Percentiles rank a stretch among this genome's conserved stretches.
Evolutionary conservation across 64 coral and sea anemone species (phyloP).

Genomic region (Montipora capricornis): DNA sequence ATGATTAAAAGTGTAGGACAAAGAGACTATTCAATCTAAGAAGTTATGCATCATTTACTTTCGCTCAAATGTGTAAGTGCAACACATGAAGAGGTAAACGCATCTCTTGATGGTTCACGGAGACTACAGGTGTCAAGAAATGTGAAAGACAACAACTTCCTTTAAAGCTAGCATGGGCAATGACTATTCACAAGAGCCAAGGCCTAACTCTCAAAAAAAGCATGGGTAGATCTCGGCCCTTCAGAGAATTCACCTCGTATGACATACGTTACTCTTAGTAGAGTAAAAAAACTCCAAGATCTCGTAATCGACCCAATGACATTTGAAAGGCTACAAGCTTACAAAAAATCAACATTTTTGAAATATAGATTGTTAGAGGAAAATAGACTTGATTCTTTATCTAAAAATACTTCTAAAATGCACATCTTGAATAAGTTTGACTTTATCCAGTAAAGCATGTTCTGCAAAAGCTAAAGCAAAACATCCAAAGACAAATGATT

Average conservation of each 20-base stretch:
- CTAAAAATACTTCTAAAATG: slow-evolving; percentile 33
- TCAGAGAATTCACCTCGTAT: too few relatives aligned
- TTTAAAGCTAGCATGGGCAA: too few relatives aligned
- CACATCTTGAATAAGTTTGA: slow-evolving; percentile 26
- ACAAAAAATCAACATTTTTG: slow-evolving; percentile 63
- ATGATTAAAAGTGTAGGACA: too few relatives aligned
- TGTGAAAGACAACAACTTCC: slow-evolving; percentile 70
- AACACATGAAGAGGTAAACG: slow-evolving; percentile 9
- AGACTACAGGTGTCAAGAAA: slow-evolving; percentile 7
- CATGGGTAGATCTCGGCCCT: too few relatives aligned
- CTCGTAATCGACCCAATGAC: slow-evolving; percentile 72
- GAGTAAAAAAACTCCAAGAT: slow-evolving; percentile 73
- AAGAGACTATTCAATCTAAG: slow-evolving; percentile 39
- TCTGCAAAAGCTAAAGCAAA: slow-evolving; percentile 67
- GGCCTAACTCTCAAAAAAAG: too few relatives aligned
- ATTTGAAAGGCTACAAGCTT: slow-evolving; percentile 74
- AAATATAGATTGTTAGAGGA: slow-evolving; percentile 79
- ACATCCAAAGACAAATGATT: slow-evolving; percentile 45
- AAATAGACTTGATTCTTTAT: slow-evolving; percentile 74
- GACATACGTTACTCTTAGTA: slow-evolving; percentile 13
- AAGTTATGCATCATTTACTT: slow-evolving; percentile 32
- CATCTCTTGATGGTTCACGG: slow-evolving; percentile 50
- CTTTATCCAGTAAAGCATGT: slow-evolving; percentile 61
- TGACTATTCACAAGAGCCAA: too few relatives aligned
- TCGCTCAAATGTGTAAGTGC: slow-evolving; percentile 46